Evolutionary conservation across 2,113 vertebrate species (phyloP).

Genomic region (Otolemur garnettii): DNA sequence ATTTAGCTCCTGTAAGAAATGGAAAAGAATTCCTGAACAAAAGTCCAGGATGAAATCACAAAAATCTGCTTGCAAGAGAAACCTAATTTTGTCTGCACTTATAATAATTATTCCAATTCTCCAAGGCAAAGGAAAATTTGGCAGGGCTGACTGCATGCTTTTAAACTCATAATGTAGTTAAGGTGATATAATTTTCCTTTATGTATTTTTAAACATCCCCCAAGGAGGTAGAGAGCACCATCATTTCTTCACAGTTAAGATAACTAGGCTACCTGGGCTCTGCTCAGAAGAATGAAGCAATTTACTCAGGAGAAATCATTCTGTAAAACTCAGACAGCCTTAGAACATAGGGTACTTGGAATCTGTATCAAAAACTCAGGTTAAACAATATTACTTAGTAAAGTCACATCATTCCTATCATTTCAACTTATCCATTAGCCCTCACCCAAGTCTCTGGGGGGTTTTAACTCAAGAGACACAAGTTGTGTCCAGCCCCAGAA

Average conservation of each 20-base stretch:
- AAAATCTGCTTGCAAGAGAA: conserved; percentile 61
- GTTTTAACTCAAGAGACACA: background rate
- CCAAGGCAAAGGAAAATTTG: conserved; percentile 61
- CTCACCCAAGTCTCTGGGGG: background rate
- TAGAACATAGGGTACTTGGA: background rate
- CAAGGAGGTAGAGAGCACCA: conserved; percentile 26
- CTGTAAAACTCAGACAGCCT: background rate
- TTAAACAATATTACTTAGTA: conserved; percentile 4
- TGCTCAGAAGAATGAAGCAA: background rate
- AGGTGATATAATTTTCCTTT: conserved; percentile 69
- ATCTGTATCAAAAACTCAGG: background rate
- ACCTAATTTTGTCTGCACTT: conserved; percentile 27
- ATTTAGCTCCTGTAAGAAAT: conserved; percentile 30
- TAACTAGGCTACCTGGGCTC: background rate
- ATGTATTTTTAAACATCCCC: conserved; percentile 71
- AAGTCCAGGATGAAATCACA: conserved; percentile 36
- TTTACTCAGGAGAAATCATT: conserved; percentile 61
- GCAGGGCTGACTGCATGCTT: conserved; percentile 31
- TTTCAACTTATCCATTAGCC: background rate
- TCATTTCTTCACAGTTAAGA: conserved; percentile 53
- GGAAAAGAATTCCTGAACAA: conserved; percentile 22
- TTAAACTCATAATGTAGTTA: conserved; percentile 60
- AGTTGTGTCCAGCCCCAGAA: background rate
- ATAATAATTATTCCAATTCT: conserved; percentile 56
- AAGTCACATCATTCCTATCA: background rate